phyloP scores from a whole-genome alignment of 2,113 vertebrate species.

The Plestiodon gilberti region DNA sequence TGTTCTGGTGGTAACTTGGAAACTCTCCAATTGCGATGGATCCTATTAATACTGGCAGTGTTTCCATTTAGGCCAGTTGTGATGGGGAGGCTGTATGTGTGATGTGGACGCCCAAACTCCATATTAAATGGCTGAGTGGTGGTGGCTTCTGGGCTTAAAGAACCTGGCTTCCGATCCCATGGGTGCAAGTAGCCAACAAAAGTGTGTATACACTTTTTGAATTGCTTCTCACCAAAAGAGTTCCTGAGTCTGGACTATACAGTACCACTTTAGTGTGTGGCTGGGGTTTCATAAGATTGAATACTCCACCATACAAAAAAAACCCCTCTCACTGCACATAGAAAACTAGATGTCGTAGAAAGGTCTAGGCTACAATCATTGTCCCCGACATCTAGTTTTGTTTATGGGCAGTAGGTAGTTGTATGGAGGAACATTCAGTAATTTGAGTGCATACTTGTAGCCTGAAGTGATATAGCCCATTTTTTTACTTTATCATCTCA shows the following conservation, averaged over 20 bases:
- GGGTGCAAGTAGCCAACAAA: not conserved
- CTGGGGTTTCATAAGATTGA: not conserved
- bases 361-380: too few relatives aligned
- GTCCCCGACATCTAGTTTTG: not conserved
- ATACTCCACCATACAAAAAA: not conserved
- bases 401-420: not conserved
- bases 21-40: not conserved
- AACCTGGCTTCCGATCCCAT: not conserved
- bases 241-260: not conserved
- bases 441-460: not conserved
- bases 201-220: not conserved
- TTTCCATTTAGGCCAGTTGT: not conserved
- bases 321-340: not conserved
- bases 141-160: not conserved
- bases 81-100: too few relatives aligned
- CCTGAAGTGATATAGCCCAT: not conserved
- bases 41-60: not conserved
- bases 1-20: not conserved
- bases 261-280: not conserved
- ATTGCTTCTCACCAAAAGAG: not conserved
- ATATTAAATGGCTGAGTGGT: not conserved
- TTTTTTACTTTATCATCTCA: too few relatives aligned
- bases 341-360: not conserved
- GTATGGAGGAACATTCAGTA: not conserved
- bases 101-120: too few relatives aligned